phyloP scores from a whole-genome alignment of 2,113 vertebrate genomes.

The Scatophagus argus region DNA sequence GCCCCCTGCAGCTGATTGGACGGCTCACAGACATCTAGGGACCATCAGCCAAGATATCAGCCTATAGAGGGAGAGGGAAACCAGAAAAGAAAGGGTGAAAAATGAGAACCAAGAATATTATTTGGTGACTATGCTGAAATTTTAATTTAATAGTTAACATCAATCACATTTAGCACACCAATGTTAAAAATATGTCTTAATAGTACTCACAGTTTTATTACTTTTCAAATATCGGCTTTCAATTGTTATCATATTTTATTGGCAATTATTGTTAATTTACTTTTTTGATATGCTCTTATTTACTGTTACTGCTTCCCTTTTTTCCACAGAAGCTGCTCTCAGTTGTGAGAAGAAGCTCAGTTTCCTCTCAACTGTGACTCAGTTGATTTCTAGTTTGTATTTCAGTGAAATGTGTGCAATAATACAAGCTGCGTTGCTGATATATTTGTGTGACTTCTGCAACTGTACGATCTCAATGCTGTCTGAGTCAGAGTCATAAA shows the following conservation, averaged over 20 bases:
- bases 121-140: neutral
- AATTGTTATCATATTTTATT: neutral
- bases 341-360: neutral
- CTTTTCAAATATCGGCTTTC: neutral
- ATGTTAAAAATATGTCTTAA: neutral
- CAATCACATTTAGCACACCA: neutral
- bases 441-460: neutral
- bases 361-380: slow-evolving; percentile 30
- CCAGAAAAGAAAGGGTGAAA: neutral
- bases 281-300: neutral
- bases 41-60: slow-evolving; percentile 71
- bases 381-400: neutral
- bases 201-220: neutral
- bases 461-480: neutral
- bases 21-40: slow-evolving; percentile 67
- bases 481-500: neutral
- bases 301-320: neutral
- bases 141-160: neutral
- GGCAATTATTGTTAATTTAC: neutral
- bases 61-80: neutral
- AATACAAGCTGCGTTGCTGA: neutral
- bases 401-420: neutral
- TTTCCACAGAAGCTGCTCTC: neutral
- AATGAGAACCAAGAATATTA: neutral
- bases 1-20: slow-evolving; percentile 80